Evolutionary conservation across 2,113 vertebrate species (phyloP), one percentile per base, ranked within the genome.

Genomic region (Paradisaea rubra): DNA sequence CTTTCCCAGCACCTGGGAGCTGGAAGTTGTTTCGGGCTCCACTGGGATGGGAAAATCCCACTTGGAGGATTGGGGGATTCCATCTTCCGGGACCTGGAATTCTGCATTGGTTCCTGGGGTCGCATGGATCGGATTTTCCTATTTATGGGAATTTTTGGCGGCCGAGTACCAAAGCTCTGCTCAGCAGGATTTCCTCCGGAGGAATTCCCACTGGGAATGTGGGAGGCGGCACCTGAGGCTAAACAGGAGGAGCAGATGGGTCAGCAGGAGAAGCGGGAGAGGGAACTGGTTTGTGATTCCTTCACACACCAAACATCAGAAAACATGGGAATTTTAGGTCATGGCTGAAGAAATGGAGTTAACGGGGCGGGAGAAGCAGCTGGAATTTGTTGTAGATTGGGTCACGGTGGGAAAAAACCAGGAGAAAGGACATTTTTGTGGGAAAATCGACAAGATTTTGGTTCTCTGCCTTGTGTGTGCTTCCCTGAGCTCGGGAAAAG

Each of bases 381-480:
- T 11, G 8, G 42, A n/a, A 22, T 47, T 24, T 39, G 23, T 47
- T 68, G 47, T 5, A 3, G 25, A 3, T 63, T 33, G 39, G 33
- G 39, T 56, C 30, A 74, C 59, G 18, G 35, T 1, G 11, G 31
- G 17, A 30, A 82, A 82, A 74, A 71, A 2, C 1, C 15, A 35
- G 37, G 15, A 21, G 7, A 37, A 77, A 42, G 3, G 8, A 18
- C 2, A 10, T 37, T 33, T 35, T 42, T 17, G 6, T 12, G 33
- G 65, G 28, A 68, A 47, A 27, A 17, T 6, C 0, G 1, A 4
- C 30, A 5, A 1, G 6, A 13, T 73, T 86, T 81, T 1, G 0
- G 11, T 50, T 61, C 25, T 31, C 28, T 69, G 50, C n/a, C 37
- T 64, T 11, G 49, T 8, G 14, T 9, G 7, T 9, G 15, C 14